Evolutionary conservation across 2,113 vertebrate species (phyloP), one percentile per base, ranked within the genome.

Genomic region (Galbula dea): DNA sequence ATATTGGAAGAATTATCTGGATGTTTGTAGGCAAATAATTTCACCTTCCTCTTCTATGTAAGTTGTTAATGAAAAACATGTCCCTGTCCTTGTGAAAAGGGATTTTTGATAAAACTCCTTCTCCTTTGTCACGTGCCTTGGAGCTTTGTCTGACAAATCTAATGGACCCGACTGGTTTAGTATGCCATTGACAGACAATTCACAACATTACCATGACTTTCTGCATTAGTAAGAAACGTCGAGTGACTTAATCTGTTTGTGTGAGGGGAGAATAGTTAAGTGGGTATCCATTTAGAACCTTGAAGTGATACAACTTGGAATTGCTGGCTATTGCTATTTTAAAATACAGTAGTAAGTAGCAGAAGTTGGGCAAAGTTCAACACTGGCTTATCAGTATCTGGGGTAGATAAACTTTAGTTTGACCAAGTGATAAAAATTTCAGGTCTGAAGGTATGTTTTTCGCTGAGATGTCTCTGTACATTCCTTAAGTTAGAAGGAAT

Each of bases 171-270:
- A 72, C 26, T 63, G 66, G 30, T 39, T 85, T 65, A 49, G 58
- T 18, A 36, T 51, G 52, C 22, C n/a, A 11, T 17, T 65, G 49
- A 20, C 32, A 77, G 32, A 36, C 45, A 59, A 11, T 7, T 63
- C 39, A 15, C 57, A 75, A 13, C 11, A 29, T 48, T 41, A 1
- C 11, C 3, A 7, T 71, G 54, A 49, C 41, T 68, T 84, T 36
- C 14, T 68, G 7, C 5, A 0, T 68, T 34, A 52, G 27, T 72
- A 34, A 45, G 49, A 78, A 75, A 39, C 0, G 0, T 36, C 3
- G 10, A 72, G 17, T 34, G 54, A 57, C 37, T 61, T 52, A 10
- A n/a, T 36, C 52, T 68, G 45, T 45, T 61, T 71, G 16, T 55
- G 23, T 57, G 59, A 61, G 29, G 32, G 37, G 14, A 75, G 14